Conservation (phyloP, 2,113 vertebrate species). For the Nestor notabilis region DNA sequence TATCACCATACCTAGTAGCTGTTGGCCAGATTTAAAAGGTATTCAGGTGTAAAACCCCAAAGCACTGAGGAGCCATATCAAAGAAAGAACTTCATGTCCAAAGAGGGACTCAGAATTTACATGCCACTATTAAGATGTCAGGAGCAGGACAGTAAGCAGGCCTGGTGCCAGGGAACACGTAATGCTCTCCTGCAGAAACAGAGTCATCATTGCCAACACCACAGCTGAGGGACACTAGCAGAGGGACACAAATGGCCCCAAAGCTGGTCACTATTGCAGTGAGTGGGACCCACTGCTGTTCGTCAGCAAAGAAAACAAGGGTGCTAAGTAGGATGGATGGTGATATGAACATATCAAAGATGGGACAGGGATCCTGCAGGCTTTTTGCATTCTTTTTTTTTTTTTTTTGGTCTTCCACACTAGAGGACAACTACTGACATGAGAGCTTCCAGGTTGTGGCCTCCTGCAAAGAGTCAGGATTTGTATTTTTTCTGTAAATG, state of each 20-base stretch:
- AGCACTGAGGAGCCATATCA: background rate
- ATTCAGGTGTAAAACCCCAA: background rate
- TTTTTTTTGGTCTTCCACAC: background rate
- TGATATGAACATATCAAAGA: background rate
- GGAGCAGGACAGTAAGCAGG: background rate
- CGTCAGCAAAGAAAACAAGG: background rate
- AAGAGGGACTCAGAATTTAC: background rate
- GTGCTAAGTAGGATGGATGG: background rate
- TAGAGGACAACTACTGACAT: background rate
- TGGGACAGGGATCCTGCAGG: background rate
- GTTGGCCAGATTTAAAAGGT: background rate
- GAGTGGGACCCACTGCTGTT: background rate
- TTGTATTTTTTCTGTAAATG: background rate
- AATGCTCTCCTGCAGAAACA: fast-evolving
- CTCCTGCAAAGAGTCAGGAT: background rate
- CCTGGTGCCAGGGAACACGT: background rate
- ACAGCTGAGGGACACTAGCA: background rate
- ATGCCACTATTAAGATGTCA: background rate
- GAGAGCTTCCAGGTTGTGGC: background rate
- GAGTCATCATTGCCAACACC: fast-evolving
- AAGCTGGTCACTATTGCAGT: background rate
- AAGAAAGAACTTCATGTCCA: background rate
- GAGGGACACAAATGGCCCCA: background rate
- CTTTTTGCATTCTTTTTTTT: background rate
- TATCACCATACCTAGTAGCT: background rate